phyloP scores from a whole-genome alignment of 1,140 invertebrate genomes.

The Triops cancriformis region DNA sequence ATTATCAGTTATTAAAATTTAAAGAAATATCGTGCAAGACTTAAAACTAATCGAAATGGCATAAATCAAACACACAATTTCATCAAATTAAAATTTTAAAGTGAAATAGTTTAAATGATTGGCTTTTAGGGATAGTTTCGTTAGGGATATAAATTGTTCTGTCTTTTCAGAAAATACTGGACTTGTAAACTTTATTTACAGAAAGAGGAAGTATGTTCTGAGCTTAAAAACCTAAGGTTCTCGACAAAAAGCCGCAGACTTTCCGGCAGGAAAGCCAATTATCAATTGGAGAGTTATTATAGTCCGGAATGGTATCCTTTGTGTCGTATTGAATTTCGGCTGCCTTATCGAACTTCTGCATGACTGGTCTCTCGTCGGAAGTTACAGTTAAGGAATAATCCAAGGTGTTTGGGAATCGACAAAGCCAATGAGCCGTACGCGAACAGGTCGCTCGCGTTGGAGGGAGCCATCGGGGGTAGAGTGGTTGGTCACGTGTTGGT shows the following conservation, averaged over 20 bases:
- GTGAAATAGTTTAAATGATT: no score
- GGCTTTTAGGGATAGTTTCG: no score
- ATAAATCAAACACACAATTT: no score
- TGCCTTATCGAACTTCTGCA: background rate
- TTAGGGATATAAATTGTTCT: no score
- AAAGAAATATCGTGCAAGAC: no score
- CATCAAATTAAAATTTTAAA: no score
- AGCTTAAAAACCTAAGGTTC: background rate
- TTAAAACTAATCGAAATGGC: no score
- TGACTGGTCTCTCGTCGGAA: background rate
- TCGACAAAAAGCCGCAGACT: background rate
- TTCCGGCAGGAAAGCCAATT: background rate
- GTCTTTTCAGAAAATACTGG: no score
- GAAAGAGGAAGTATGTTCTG: background rate
- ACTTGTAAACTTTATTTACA: background rate
- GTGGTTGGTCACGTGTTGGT: constrained; percentile 8
- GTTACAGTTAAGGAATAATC: background rate
- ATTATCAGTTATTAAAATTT: no score
- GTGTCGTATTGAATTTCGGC: background rate
- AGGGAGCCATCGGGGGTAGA: background rate
- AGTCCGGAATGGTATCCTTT: background rate
- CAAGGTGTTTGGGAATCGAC: background rate
- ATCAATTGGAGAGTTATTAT: background rate
- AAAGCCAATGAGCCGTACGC: background rate
- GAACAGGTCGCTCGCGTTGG: background rate